Conservation (phyloP, 2,113 vertebrate species). For the Chloroceryle aenea region DNA sequence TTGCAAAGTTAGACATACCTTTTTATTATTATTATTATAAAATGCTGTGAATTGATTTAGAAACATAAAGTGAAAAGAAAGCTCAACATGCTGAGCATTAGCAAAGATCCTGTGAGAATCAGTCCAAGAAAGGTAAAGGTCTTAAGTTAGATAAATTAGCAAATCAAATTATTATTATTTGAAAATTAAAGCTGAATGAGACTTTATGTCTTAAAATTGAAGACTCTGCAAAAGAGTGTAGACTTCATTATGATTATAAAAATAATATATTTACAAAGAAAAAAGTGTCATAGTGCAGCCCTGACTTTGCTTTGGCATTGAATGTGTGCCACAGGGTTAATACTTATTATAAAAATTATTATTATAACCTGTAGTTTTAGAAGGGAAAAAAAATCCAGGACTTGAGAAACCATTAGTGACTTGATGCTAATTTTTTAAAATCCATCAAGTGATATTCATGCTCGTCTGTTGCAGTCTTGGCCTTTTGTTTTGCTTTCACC, state of each 20-base stretch:
- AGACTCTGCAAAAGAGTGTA: not conserved
- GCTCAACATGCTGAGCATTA: not conserved
- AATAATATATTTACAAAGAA: not conserved
- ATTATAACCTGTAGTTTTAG: not conserved
- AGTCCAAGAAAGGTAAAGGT: not conserved
- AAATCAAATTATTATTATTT: not conserved
- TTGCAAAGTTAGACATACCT: accelerated
- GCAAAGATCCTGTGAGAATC: not conserved
- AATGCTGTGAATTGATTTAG: not conserved
- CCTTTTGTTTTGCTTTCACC: not conserved
- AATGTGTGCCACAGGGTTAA: not conserved
- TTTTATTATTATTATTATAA: too few relatives aligned
- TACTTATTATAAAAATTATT: not conserved
- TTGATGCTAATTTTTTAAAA: not conserved
- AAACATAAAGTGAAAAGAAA: not conserved
- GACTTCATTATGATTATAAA: not conserved
- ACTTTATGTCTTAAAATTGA: not conserved
- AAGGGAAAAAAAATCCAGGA: not conserved
- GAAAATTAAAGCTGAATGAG: not conserved
- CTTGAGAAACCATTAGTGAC: not conserved
- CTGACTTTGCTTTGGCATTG: not conserved
- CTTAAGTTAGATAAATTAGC: not conserved
- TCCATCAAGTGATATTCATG: not conserved
- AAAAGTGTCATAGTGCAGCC: not conserved
- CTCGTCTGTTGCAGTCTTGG: not conserved